These are phyloP conservation scores for Pandemis corylana DNA, from an alignment of 2,888 invertebrate genomes.

Conservation along the genomic window DNA sequence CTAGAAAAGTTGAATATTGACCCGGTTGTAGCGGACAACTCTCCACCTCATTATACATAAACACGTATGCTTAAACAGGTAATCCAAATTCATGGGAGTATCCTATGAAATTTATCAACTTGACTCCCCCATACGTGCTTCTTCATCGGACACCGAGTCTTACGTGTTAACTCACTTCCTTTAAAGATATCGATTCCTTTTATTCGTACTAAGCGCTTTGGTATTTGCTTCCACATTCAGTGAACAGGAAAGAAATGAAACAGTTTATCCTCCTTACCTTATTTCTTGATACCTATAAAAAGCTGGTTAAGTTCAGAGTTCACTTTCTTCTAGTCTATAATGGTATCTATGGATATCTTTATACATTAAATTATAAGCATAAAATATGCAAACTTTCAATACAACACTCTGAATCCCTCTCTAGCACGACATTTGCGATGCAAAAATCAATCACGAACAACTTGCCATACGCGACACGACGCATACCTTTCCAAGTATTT, in stretches of 20 bases:
- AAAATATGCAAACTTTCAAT: slow-evolving; percentile 1
- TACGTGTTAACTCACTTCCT: neutral
- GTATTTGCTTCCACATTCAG: neutral
- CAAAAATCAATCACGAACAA: slow-evolving; percentile 1
- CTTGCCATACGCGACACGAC: neutral
- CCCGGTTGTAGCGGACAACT: neutral
- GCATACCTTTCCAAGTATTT: neutral
- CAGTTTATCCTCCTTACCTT: neutral
- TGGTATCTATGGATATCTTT: too few species aligned
- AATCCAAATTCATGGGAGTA: neutral
- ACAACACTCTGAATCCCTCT: neutral
- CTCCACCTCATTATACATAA: neutral
- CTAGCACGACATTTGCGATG: neutral
- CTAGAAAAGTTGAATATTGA: too few species aligned
- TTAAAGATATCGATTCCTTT: neutral
- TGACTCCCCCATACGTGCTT: neutral
- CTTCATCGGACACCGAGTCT: neutral
- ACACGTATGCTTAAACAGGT: neutral
- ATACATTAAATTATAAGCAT: neutral
- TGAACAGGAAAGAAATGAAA: neutral
- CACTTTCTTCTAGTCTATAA: neutral
- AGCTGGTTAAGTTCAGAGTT: neutral
- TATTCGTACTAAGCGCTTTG: neutral
- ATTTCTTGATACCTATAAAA: neutral
- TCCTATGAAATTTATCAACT: neutral